Percentiles rank a stretch among this genome's conserved stretches.
Conservation (phyloP, 2,888 invertebrate species). For the Keiferia lycopersicella region DNA sequence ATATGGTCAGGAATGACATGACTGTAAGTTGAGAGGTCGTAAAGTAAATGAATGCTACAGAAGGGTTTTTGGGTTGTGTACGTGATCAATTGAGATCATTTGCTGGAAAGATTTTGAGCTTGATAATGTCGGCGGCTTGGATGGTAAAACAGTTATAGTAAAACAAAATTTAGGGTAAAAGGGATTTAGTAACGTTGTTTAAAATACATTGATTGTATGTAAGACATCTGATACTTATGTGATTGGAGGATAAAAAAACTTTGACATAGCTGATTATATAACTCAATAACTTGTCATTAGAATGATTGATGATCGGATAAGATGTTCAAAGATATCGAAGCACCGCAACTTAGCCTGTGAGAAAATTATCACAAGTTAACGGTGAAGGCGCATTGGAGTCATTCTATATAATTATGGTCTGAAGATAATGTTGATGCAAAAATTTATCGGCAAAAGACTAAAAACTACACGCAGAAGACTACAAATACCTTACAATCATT, state of each 20-base stretch:
- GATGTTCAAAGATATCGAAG: not conserved
- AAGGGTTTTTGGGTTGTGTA: constrained; percentile 9
- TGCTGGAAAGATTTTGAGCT: constrained; percentile 1
- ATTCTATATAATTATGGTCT: too few relatives aligned
- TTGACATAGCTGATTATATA: not conserved
- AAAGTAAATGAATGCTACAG: constrained; percentile 4
- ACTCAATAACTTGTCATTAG: not conserved
- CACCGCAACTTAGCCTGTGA: not conserved
- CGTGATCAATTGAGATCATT: not conserved
- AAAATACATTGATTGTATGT: not conserved
- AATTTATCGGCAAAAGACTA: too few relatives aligned
- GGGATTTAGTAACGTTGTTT: not conserved
- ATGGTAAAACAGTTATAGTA: not conserved
- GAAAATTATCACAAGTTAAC: not conserved
- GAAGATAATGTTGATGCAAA: too few relatives aligned
- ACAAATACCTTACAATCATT: too few relatives aligned
- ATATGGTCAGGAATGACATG: constrained; percentile 12
- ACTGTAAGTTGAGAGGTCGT: constrained; percentile 10
- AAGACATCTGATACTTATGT: too few relatives aligned
- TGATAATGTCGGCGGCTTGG: constrained; percentile 16
- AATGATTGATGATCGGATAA: not conserved
- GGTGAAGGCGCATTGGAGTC: not conserved
- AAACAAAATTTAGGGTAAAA: not conserved
- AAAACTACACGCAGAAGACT: too few relatives aligned
- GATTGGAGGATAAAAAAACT: not conserved